Evolutionary conservation across 2,113 vertebrate species (phyloP).

Genomic region (Lethenteron camtschaticum): DNA sequence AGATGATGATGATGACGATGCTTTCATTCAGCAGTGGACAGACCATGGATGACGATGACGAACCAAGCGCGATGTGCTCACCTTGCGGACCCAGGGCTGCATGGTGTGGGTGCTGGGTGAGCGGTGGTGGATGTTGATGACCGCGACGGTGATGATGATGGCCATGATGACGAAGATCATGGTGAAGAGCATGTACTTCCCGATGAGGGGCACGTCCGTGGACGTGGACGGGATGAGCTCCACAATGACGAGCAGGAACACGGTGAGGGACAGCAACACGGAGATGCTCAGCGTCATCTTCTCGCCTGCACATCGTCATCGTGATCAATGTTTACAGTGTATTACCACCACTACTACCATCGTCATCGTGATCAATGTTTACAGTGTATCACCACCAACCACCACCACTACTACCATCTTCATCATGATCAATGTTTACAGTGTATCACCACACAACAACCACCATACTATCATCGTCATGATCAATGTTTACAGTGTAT

Average conservation of each 20-base stretch:
- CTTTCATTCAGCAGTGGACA: too few relatives aligned
- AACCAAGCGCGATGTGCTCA: constrained; percentile 15
- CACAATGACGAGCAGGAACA: constrained; percentile 92
- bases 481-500: too few relatives aligned
- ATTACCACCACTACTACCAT: too few relatives aligned
- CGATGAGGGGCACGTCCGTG: constrained; percentile 75
- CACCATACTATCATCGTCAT: too few relatives aligned
- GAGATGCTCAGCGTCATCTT: constrained; percentile 98
- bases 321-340: too few relatives aligned
- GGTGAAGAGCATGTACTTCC: constrained; percentile 98
- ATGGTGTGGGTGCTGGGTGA: constrained; percentile 87
- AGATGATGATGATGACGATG: too few relatives aligned
- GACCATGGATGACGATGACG: too few relatives aligned
- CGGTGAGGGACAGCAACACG: constrained; percentile 72
- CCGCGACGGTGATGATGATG: constrained; percentile 84
- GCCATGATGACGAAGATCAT: constrained; percentile 92
- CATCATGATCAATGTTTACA: too few relatives aligned
- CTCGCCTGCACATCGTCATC: constrained; percentile 32
- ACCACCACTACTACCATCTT: too few relatives aligned
- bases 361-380: too few relatives aligned
- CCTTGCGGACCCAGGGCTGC: constrained; percentile 82
- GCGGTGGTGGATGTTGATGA: constrained; percentile 94
- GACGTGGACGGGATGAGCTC: constrained; percentile 94
- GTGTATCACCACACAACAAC: too few relatives aligned
- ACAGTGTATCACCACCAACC: too few relatives aligned